Conservation (phyloP, 2,797 vertebrate genomes). For the Rhincodon typus region DNA sequence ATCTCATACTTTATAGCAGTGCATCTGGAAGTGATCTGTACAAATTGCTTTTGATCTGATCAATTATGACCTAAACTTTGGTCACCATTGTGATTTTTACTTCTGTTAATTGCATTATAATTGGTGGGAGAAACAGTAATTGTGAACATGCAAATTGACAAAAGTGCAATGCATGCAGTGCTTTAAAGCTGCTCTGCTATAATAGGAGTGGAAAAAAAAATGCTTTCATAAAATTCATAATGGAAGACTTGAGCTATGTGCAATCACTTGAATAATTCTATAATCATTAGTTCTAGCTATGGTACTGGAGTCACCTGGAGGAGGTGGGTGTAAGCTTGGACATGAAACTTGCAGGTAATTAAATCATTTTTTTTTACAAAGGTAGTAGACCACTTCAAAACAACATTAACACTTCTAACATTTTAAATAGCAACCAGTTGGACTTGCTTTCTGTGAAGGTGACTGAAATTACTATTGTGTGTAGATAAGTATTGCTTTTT, state of each 20-base stretch:
- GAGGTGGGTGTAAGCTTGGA: background rate
- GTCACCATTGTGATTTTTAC: background rate
- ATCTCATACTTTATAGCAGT: background rate
- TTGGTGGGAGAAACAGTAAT: background rate
- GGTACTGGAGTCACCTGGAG: background rate
- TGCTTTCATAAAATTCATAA: background rate
- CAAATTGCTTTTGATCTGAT: background rate
- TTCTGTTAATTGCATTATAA: background rate
- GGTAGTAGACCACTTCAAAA: too few species aligned
- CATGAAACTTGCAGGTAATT: background rate
- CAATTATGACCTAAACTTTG: background rate
- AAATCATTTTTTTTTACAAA: background rate
- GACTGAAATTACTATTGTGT: background rate
- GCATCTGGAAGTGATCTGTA: background rate
- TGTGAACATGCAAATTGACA: background rate
- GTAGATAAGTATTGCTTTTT: background rate
- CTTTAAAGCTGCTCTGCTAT: background rate
- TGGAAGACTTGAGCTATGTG: background rate
- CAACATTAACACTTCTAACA: too few species aligned
- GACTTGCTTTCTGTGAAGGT: slow-evolving; percentile 14
- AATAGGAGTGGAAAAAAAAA: background rate
- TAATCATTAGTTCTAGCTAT: background rate
- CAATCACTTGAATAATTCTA: background rate
- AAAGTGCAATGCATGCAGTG: background rate
- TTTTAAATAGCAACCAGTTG: background rate